phyloP scores from a whole-genome alignment of 2,888 invertebrate species.

The Diplazon laetatorius region DNA sequence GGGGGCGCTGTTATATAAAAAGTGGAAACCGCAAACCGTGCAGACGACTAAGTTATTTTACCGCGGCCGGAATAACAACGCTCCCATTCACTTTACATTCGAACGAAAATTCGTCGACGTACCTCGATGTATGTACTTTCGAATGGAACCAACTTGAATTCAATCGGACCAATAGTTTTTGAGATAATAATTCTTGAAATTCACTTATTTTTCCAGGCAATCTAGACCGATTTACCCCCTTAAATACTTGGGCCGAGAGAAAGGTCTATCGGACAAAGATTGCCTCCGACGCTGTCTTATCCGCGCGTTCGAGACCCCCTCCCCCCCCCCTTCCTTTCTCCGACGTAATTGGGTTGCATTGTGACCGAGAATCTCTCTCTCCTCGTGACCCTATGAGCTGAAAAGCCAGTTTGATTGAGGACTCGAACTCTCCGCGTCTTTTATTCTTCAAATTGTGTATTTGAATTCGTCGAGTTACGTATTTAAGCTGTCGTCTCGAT shows the following conservation, averaged over 20 bases:
- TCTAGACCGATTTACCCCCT: background rate
- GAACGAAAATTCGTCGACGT: too few species aligned
- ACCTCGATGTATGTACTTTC: too few species aligned
- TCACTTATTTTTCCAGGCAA: background rate
- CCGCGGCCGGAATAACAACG: too few species aligned
- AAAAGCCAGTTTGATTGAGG: constrained; percentile 56
- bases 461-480: constrained; percentile 17
- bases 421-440: constrained; percentile 28
- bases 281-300: constrained; percentile 18
- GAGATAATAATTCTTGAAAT: too few species aligned
- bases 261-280: constrained; percentile 11
- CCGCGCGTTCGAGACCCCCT: background rate
- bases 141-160: too few species aligned
- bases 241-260: constrained; percentile 18
- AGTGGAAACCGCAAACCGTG: too few species aligned
- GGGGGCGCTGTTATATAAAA: too few species aligned
- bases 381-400: constrained; percentile 57
- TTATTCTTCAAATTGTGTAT: constrained; percentile 22
- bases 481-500: background rate
- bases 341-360: constrained; percentile 57
- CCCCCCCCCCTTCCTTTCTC: background rate
- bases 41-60: too few species aligned
- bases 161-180: too few species aligned
- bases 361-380: constrained; percentile 58
- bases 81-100: too few species aligned